Evolutionary conservation across 2,888 invertebrate species (phyloP).

Genomic region (Xestia xanthographa): DNA sequence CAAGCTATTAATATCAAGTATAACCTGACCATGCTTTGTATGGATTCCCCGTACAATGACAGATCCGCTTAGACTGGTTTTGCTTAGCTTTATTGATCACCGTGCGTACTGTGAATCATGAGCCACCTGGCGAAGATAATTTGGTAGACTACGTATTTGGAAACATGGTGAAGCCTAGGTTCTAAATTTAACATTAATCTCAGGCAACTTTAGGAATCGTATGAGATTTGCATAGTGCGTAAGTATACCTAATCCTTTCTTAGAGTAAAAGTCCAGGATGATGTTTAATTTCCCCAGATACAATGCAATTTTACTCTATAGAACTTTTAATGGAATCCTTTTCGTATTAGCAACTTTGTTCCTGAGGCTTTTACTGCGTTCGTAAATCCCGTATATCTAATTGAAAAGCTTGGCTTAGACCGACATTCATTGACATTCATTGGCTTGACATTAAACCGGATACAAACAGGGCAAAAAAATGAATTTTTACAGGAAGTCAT

Average conservation of each 20-base stretch:
- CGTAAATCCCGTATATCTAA: not conserved
- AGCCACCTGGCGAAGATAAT: slow-evolving; percentile 49
- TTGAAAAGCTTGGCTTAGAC: not conserved
- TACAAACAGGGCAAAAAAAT: not conserved
- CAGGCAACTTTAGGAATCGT: not conserved
- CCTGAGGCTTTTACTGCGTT: not conserved
- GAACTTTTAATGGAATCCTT: slow-evolving; percentile 7
- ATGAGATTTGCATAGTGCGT: not conserved
- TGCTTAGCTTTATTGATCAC: not conserved
- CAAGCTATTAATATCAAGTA: slow-evolving; percentile 4
- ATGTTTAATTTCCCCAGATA: slow-evolving; percentile 1
- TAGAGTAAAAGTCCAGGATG: not conserved
- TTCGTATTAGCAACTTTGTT: not conserved
- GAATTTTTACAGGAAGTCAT: not conserved
- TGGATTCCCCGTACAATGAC: not conserved
- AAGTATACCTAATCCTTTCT: not conserved
- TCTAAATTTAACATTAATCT: no score
- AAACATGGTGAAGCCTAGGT: not conserved
- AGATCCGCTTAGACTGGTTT: not conserved
- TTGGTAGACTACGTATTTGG: slow-evolving; percentile 13
- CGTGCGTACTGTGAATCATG: slow-evolving; percentile 26
- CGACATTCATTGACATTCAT: no score
- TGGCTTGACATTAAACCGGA: not conserved
- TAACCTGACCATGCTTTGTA: not conserved
- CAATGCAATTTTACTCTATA: not conserved